Evolutionary conservation across 2,888 invertebrate genomes (phyloP).

Genomic region (Eupeodes latifasciatus): DNA sequence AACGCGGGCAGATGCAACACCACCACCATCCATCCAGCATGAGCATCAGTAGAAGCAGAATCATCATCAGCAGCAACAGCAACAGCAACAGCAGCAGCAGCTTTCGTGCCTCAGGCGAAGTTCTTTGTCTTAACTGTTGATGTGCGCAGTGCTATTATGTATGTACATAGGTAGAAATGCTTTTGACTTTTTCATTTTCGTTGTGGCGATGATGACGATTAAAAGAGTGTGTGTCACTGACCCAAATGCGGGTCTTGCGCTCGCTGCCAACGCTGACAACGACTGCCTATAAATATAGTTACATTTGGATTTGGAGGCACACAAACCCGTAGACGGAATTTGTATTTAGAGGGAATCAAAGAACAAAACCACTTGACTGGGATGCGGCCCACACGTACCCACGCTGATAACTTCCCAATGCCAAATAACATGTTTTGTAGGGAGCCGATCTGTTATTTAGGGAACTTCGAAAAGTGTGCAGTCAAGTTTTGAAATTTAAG

Average conservation of each 20-base stretch:
- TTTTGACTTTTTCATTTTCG: constrained; percentile 2
- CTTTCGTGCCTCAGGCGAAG: constrained; percentile 51
- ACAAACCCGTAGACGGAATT: not conserved
- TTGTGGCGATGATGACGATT: constrained; percentile 36
- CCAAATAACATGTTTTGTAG: too few relatives aligned
- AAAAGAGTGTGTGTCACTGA: constrained; percentile 70
- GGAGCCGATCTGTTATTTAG: too few relatives aligned
- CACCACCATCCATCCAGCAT: not conserved
- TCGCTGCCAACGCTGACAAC: constrained; percentile 45
- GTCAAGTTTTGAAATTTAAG: too few relatives aligned
- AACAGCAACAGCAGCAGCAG: constrained; percentile 55
- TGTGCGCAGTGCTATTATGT: constrained; percentile 32
- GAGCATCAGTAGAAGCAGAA: constrained; percentile 46
- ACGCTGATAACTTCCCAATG: too few relatives aligned
- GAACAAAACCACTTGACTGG: too few relatives aligned
- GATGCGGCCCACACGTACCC: too few relatives aligned
- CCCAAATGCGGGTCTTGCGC: constrained; percentile 66
- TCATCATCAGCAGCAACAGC: constrained; percentile 22
- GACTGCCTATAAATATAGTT: constrained; percentile 40
- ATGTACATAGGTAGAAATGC: constrained; percentile 54
- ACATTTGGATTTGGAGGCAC: not conserved
- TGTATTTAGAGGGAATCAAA: not conserved
- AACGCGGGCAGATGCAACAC: too few relatives aligned
- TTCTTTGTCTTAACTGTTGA: constrained; percentile 62
- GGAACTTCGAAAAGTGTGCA: too few relatives aligned